These are phyloP conservation scores for Synergus umbraculus DNA, from an alignment of 2,888 invertebrate genomes.

Conservation along the genomic window DNA sequence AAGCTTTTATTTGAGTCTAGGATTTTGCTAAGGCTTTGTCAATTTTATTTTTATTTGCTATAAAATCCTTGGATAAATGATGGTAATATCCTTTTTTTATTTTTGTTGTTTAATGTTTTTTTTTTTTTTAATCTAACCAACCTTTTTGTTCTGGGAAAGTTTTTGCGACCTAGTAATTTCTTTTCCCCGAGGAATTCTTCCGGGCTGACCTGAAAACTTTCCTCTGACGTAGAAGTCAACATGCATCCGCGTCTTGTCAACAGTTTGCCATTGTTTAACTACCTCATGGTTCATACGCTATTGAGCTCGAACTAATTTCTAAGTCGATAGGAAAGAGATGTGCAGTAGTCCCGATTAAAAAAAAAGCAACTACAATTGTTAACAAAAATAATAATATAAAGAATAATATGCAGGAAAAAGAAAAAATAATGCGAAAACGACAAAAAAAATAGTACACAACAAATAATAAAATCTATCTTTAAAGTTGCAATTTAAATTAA, in stretches of 20 bases:
- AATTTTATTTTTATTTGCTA: neutral
- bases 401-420: too few relatives aligned
- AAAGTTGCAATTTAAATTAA: too few relatives aligned
- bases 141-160: neutral
- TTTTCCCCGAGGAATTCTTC: slow-evolving; percentile 6
- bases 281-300: neutral
- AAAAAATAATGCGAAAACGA: too few relatives aligned
- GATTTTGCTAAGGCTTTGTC: neutral
- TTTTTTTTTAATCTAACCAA: neutral
- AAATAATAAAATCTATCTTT: too few relatives aligned
- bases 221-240: slow-evolving; percentile 48
- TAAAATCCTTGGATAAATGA: neutral
- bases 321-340: slow-evolving; percentile 4
- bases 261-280: neutral
- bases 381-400: too few relatives aligned
- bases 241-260: slow-evolving; percentile 50
- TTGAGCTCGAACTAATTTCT: neutral
- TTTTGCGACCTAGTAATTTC: slow-evolving; percentile 17
- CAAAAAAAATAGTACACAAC: too few relatives aligned
- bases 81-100: neutral
- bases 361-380: neutral
- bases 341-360: neutral
- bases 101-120: neutral
- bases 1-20: neutral
- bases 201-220: slow-evolving; percentile 24